Base-by-base conservation (phyloP, 1,140 invertebrate species). In the Dinothrombium tinctorium region DNA sequence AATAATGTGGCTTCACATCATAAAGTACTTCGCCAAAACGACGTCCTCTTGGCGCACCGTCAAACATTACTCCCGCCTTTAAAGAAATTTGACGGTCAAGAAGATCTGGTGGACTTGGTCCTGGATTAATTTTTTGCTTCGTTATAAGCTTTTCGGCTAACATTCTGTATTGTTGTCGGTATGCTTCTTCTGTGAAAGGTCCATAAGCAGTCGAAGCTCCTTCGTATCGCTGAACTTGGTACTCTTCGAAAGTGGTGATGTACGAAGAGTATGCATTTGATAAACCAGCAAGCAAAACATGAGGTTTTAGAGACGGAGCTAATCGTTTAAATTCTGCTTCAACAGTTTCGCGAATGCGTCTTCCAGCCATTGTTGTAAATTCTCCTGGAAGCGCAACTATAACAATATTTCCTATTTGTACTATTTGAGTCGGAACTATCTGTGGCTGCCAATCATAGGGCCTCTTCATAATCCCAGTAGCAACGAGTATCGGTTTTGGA, bases 351-450 rank as follows among this genome's bases (percentile, higher is more conserved):
- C 28, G 12, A 15, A 29, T 56, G 37, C 84, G 62, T 40, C 86
- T 66, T 1, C 84, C 84, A 2, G 82, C 69, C 86, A 92, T 94
- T 2, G 84, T 90, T 21, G 83, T 90, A 56, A 92, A 83, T 63
- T 92, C 87, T 7, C 81, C 86, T 0, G 86, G 87, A 24, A 66
- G 57, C 7, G 73, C 76, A 7, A 86, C 58, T 11, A 76, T 64
- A 12, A 43, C 9, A 1, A 80, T 54, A 32, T 80, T 60, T 1
- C 82, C 83, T 5, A 92, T 61, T 32, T 70, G 57, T 0, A 74
- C 62, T 2, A 90, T 54, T 50, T 87, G 76, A 0, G 73, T 74
- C 1, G 82, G 73, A 1, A 90, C 74, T n/a, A 86, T 69, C 41
- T 64, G 61, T 0, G 84, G 80, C 51, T 86, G 79, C 87, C 86